Evolutionary conservation across 2,113 vertebrate species (phyloP).

Genomic region (Boulengeromyrus knoepffleri): DNA sequence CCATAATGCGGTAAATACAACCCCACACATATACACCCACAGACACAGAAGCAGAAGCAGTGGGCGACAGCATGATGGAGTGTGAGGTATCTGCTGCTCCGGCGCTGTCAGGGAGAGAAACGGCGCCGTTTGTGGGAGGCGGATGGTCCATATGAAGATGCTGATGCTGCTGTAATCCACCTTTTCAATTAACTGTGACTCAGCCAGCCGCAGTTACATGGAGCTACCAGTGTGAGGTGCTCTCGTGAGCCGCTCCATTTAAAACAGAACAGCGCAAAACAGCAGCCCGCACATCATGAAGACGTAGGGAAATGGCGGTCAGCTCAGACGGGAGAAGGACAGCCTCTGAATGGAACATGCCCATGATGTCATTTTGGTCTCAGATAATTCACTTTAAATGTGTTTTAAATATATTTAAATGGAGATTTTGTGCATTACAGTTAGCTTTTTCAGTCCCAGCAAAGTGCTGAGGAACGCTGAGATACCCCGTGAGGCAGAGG

Average conservation of each 20-base stretch:
- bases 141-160: conserved; percentile 32
- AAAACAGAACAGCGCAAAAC: background rate
- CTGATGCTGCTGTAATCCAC: conserved; percentile 41
- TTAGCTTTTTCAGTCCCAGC: background rate
- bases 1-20: background rate
- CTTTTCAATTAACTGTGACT: conserved; percentile 40
- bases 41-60: conserved; percentile 7
- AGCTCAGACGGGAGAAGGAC: background rate
- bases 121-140: conserved; percentile 34
- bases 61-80: conserved; percentile 51
- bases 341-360: background rate
- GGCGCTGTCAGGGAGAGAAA: conserved; percentile 46
- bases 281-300: background rate
- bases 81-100: conserved; percentile 47
- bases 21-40: background rate
- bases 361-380: background rate
- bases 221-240: background rate
- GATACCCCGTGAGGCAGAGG: background rate
- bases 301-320: background rate
- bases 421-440: background rate
- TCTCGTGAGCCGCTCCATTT: background rate
- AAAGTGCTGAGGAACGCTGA: background rate
- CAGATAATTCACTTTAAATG: background rate
- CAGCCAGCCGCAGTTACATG: background rate
- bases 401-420: background rate